phyloP scores from a whole-genome alignment of 2,888 invertebrate species.

The Anticlea derivata region DNA sequence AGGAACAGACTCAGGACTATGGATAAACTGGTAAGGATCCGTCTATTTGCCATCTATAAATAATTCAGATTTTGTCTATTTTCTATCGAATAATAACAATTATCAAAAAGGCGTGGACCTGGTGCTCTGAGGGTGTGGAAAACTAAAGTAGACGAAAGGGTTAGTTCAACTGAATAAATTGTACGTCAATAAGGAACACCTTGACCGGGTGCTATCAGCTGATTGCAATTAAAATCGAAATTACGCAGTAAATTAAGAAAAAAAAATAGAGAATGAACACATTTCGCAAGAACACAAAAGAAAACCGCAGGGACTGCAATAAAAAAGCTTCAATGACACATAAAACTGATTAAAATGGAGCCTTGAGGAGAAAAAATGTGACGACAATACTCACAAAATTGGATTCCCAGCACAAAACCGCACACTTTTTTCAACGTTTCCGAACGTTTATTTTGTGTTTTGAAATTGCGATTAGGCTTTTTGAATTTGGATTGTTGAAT shows the following conservation, averaged over 20 bases:
- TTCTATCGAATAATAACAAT: too few species aligned
- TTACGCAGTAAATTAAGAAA: constrained; percentile 14
- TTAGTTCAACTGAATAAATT: background rate
- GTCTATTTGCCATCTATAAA: too few species aligned
- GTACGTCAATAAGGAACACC: constrained; percentile 49
- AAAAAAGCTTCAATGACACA: constrained; percentile 46
- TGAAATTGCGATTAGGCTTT: constrained; percentile 39
- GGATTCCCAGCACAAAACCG: constrained; percentile 64
- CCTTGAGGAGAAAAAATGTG: constrained; percentile 49
- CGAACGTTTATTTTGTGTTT: constrained; percentile 39
- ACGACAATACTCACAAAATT: constrained; percentile 69
- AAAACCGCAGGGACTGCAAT: constrained; percentile 35
- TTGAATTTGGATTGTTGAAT: constrained; percentile 55
- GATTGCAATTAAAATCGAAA: constrained; percentile 49
- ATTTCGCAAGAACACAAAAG: constrained; percentile 26
- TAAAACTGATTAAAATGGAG: constrained; percentile 61
- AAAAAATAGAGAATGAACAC: constrained; percentile 10
- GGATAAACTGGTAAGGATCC: constrained; percentile 62
- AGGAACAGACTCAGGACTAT: constrained; percentile 56
- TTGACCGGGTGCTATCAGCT: constrained; percentile 62
- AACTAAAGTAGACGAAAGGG: background rate
- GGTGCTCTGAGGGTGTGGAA: too few species aligned
- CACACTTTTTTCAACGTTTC: constrained; percentile 54
- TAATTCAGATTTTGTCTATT: too few species aligned
- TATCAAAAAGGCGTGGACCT: too few species aligned